Base-by-base conservation (phyloP, 2,888 invertebrate species). In the Mesorhabditis belari region DNA sequence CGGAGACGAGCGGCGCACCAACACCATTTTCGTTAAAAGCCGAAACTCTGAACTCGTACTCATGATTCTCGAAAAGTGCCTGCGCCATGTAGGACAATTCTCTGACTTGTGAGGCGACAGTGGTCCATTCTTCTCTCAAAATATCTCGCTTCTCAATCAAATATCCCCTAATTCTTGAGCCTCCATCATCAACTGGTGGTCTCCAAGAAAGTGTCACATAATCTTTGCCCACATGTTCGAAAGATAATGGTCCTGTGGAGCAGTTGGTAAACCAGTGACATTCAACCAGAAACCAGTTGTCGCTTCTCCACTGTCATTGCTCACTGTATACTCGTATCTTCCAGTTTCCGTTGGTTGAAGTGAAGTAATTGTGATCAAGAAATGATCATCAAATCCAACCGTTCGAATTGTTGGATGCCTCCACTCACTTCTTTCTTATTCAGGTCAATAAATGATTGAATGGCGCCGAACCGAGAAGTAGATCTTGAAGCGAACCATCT, bases 401-500 rank as follows among this genome's bases (percentile, higher is more conserved):
- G 71, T 67, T 52, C 76, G 63, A 56, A 80, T 76, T 53, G 73
- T 73, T 9, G 77, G 71, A 63, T 74, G 69, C 55, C 80, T 51
- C 61, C 60, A 52, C 62, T 62, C 27, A 71, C 60, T 50, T 71
- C 71, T 52, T 71, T 87, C 51, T 92, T 92, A 81, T 93, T 89
- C 80, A 88, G 90, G 87, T 88, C 60, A 99, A 86, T 2, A 86
- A 87, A 59, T 96, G 89, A 67, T 90, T 89, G 81, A 94, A 89
- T 5, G 96, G 95, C 82, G 94, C 93, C 81, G 95, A 94, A 27
- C 98, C 63, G 89, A 88, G 85, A 94, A 95, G 81, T 90, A 91
- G 70, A 98, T 89, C 85, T 98, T 98, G 80, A 98, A 89, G 85
- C 98, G 98, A 6, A 92, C 91, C 82, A 94, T 94, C 79, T 98